Evolutionary conservation across 2,797 vertebrate genomes (phyloP), one percentile per base, ranked within the genome.

Genomic region (Allobates femoralis): DNA sequence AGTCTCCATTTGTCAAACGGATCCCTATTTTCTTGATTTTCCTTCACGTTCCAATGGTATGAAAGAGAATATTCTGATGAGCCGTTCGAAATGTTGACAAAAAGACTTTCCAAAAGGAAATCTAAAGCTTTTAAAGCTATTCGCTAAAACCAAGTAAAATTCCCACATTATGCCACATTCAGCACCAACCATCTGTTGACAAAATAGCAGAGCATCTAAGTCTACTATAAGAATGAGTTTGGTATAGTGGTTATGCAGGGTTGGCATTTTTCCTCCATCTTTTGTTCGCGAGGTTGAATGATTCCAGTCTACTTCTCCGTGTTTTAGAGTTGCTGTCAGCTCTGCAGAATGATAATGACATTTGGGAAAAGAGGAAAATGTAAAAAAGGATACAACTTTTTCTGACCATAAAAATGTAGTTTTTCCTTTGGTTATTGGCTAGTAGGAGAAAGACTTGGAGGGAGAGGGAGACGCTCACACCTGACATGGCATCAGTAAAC

Each of bases 401-500:
- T 79, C 64, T 71, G 64, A 55, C 58, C 56, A 30, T 67, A 21
- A 18, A 53, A 46, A 30, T 76, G 55, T 76, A 58, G 32, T 74
- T 58, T 16, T 32, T 19, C 34, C 37, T 28, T 37, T 55, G n/a
- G 19, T 10, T 37, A 34, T 74, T 14, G 60, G 26, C 77, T 76
- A 62, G 26, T 5, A 56, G 51, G 60, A 55, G 28, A 69, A n/a
- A n/a, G 55, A 62, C 41, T 18, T 2, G 12, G 46, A 41, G 1
- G 34, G 41, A 53, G 51, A 28, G 32, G 55, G 53, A 58, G 32
- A 60, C 58, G 58, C n/a, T 56, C 83, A 58, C 64, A 80, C 66
- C 66, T 74, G 81, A 84, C 73, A 67, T 62, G 50, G 23, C 60
- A 1, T 46, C 84, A 56, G 46, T 79, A 85, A 90, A 84, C 84